Evolutionary conservation across 2,797 vertebrate species (phyloP), one percentile per base, ranked within the genome.

Genomic region (Megalops cyprinoides): DNA sequence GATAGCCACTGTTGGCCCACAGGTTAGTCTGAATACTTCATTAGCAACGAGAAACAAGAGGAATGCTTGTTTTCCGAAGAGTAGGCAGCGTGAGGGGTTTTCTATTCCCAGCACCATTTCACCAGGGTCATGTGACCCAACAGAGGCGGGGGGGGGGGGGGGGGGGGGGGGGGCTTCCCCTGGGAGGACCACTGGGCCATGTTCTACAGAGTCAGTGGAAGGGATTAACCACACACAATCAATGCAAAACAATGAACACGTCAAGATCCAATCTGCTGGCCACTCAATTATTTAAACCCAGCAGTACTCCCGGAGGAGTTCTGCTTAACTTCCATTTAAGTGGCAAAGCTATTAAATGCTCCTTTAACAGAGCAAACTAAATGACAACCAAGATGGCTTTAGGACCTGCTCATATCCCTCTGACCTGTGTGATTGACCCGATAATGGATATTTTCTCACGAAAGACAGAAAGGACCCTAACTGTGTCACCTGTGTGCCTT

Each of bases 211-310:
- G 90, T 90, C 88, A 88, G 86, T 90, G 90, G 92, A 93, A 90
- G 88, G 92, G 93, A 94, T 94, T 95, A 95, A 93, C 93, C 88
- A 87, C 89, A 86, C 90, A 90, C 91, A 93, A 94, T 94, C 94
- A 94, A 95, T 95, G 93, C 92, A 79, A 88, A 90, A 92, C 92
- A 93, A 93, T 92, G 89, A 94, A 94, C 93, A 93, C 90, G 90
- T 91, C 92, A 91, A 93, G 92, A 94, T 93, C 92, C 93, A 95
- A 95, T 95, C 92, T 94, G 90, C 91, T 83, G 86, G 91, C 89
- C 89, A 83, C 91, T 95, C 93, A 95, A 95, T 95, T 95, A 95
- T 95, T 95, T 94, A 95, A 91, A 90, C 88, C 81, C 82, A n/a
- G 82, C 83, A 81, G 86, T 81, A 87, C 86, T 92, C 92, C 93